phyloP scores from a whole-genome alignment of 1,140 invertebrate species.

The Spodoptera frugiperda region DNA sequence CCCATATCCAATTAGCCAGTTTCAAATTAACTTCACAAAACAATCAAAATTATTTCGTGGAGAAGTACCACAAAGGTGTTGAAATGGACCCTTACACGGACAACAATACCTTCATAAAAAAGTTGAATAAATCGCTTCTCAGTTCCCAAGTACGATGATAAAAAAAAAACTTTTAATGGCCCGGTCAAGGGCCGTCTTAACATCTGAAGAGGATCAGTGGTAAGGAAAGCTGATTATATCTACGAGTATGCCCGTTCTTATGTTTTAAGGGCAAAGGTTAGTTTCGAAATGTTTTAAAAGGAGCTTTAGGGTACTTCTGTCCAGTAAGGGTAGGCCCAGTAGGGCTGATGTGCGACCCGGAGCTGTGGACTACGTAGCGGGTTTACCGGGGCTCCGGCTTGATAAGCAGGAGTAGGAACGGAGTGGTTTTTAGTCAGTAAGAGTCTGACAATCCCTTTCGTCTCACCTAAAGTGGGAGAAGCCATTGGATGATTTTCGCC shows the following conservation, averaged over 20 bases:
- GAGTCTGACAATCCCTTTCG: too few relatives aligned
- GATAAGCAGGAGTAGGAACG: too few relatives aligned
- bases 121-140: constrained; percentile 1
- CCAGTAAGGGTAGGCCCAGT: too few relatives aligned
- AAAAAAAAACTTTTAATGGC: constrained; percentile 33
- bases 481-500: too few relatives aligned
- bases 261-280: constrained; percentile 25
- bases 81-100: not conserved
- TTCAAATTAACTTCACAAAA: too few relatives aligned
- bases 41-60: too few relatives aligned
- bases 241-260: constrained; percentile 1
- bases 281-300: not conserved
- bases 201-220: constrained; percentile 2
- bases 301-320: not conserved
- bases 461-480: too few relatives aligned
- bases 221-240: constrained; percentile 25
- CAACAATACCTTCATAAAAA: not conserved
- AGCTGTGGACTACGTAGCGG: too few relatives aligned
- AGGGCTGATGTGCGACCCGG: too few relatives aligned
- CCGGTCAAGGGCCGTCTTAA: constrained; percentile 22
- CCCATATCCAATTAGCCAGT: too few relatives aligned
- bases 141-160: not conserved
- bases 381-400: too few relatives aligned
- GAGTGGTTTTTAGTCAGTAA: too few relatives aligned
- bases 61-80: not conserved